Percentiles rank a stretch among this genome's conserved stretches.
Conservation (phyloP, 2,888 invertebrate genomes). For the Thecocarcelia acutangulata region DNA sequence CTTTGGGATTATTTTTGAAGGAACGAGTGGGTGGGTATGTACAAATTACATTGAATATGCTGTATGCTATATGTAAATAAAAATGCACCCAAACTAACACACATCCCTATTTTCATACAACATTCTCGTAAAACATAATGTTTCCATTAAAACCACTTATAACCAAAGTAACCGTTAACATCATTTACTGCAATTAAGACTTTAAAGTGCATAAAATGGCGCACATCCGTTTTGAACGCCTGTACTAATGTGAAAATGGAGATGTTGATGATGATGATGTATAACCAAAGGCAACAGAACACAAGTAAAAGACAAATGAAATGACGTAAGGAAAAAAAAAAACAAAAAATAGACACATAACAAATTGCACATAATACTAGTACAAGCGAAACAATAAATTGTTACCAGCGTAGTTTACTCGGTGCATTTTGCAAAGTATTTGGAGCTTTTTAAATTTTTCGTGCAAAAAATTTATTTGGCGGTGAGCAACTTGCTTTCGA, state of each 20-base stretch:
- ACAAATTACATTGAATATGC: no score
- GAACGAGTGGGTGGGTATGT: no score
- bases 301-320: conserved; percentile 23
- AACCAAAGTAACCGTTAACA: conserved; percentile 68
- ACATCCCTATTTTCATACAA: conserved; percentile 11
- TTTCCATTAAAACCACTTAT: conserved; percentile 69
- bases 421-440: no score
- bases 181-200: conserved; percentile 69
- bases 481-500: no score
- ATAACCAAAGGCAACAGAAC: conserved; percentile 16
- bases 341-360: conserved; percentile 37
- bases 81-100: conserved; percentile 24
- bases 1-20: no score
- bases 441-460: no score
- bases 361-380: conserved; percentile 5
- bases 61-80: not conserved
- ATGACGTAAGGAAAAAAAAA: conserved; percentile 13
- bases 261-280: conserved; percentile 23
- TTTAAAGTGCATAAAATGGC: conserved; percentile 69
- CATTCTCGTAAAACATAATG: conserved; percentile 42
- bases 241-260: conserved; percentile 61
- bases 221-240: conserved; percentile 65
- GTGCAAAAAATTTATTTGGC: no score
- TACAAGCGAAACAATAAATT: conserved; percentile 12
- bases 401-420: no score